Evolutionary conservation across 2,888 invertebrate species (phyloP).

Genomic region (Drosophila anomalata): DNA sequence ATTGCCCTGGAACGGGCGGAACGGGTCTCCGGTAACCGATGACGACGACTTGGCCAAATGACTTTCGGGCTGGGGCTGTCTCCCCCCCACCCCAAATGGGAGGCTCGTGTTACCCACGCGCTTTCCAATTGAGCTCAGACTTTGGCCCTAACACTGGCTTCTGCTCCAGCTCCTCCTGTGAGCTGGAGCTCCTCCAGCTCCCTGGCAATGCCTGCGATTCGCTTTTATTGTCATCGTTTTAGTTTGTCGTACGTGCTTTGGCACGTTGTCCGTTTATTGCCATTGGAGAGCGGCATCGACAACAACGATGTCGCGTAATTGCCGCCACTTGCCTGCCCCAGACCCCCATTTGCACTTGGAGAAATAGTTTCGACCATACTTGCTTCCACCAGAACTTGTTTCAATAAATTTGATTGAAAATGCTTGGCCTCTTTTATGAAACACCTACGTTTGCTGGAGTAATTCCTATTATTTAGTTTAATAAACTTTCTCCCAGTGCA

Average conservation of each 20-base stretch:
- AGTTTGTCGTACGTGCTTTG: slow-evolving; percentile 76
- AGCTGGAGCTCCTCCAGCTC: slow-evolving; percentile 2
- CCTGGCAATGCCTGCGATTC: slow-evolving; percentile 51
- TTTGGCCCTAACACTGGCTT: slow-evolving; percentile 3
- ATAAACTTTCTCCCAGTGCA: background rate
- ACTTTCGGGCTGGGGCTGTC: slow-evolving; percentile 25
- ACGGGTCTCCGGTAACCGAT: slow-evolving; percentile 13
- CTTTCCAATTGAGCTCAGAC: slow-evolving; percentile 57
- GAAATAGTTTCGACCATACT: background rate
- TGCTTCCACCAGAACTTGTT: background rate
- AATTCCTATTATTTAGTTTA: background rate
- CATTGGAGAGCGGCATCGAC: slow-evolving; percentile 42
- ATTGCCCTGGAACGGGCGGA: slow-evolving; percentile 53
- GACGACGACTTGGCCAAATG: slow-evolving; percentile 49
- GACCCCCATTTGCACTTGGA: slow-evolving; percentile 2
- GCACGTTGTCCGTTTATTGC: slow-evolving; percentile 75
- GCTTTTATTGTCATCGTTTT: slow-evolving; percentile 75
- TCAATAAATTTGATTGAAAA: background rate
- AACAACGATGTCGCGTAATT: slow-evolving; percentile 60
- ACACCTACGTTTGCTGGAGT: too few relatives aligned
- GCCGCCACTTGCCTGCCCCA: slow-evolving; percentile 67
- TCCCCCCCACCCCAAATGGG: slow-evolving; percentile 10
- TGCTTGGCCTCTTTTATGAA: too few relatives aligned
- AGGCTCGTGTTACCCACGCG: slow-evolving; percentile 80
- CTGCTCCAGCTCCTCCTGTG: background rate